Percentiles rank a stretch among this genome's conserved stretches.
Evolutionary conservation across 2,888 invertebrate species (phyloP).

Genomic region (Acanthoscelides obtectus): DNA sequence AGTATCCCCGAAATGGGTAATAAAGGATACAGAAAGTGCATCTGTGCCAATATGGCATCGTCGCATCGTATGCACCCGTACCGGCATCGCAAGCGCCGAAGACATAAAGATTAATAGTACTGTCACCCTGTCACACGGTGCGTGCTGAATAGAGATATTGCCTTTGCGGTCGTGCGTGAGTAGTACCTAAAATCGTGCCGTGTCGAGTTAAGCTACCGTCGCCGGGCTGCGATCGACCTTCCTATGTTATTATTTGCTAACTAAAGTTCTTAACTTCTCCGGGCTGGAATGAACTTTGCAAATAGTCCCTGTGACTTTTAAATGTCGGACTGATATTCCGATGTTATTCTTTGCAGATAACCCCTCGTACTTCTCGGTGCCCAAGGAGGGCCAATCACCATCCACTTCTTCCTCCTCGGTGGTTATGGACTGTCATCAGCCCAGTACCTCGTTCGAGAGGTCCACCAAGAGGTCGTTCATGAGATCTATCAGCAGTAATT

Average conservation of each 20-base stretch:
- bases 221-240: background rate
- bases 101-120: background rate
- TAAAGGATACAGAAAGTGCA: too few species aligned
- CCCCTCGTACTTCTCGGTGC: conserved; percentile 71
- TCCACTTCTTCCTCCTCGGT: background rate
- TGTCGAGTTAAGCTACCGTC: background rate
- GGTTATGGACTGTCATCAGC: conserved; percentile 8
- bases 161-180: background rate
- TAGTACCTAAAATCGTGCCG: too few species aligned
- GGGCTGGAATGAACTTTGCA: too few species aligned
- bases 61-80: background rate
- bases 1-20: too few species aligned
- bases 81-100: background rate
- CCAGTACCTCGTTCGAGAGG: conserved; percentile 19
- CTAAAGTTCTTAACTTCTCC: too few species aligned
- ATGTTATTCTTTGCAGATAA: conserved; percentile 55
- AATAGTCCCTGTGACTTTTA: too few species aligned
- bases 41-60: background rate
- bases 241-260: conserved; percentile 29
- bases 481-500: conserved; percentile 63
- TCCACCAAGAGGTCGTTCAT: conserved; percentile 28
- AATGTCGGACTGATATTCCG: background rate
- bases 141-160: background rate
- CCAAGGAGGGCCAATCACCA: conserved; percentile 34
- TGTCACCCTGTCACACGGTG: background rate